A percentile compares a stretch with the other conserved stretches of the same genome.
phyloP scores from a whole-genome alignment of 2,113 vertebrate genomes.

The Bungarus multicinctus region DNA sequence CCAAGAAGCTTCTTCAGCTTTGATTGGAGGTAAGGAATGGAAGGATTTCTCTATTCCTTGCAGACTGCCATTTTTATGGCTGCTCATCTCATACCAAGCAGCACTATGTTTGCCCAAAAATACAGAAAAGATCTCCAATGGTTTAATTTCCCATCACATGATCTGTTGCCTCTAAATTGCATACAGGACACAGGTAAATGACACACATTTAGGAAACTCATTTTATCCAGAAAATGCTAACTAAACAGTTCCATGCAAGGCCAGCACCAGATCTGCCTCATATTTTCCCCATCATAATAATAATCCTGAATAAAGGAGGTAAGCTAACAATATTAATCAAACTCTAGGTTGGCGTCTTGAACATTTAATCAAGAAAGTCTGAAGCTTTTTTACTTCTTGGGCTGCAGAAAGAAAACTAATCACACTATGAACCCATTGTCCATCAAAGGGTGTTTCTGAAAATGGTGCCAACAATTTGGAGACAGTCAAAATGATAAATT shows the following conservation, averaged over 20 bases:
- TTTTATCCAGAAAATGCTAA: neutral
- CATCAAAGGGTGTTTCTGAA: neutral
- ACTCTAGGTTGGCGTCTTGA: neutral
- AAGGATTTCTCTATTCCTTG: too few species aligned
- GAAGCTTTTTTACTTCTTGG: neutral
- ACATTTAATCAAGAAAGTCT: neutral
- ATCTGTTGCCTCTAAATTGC: neutral
- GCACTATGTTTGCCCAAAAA: neutral
- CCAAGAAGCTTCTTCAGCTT: too few species aligned
- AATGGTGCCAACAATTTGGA: neutral
- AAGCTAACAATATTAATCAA: neutral
- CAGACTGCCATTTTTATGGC: neutral
- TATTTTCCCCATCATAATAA: neutral
- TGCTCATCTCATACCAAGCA: neutral
- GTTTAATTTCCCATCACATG: neutral
- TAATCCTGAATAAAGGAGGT: neutral
- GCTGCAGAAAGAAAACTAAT: neutral
- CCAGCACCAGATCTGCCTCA: neutral
- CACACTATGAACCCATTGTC: neutral
- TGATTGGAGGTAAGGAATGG: too few species aligned
- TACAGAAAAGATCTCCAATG: neutral
- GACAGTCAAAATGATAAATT: conserved; percentile 7
- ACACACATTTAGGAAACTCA: neutral
- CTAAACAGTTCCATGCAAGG: neutral
- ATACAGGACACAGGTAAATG: neutral